Base-by-base conservation (phyloP, 1,140 invertebrate species). In the Colletes gigas region DNA sequence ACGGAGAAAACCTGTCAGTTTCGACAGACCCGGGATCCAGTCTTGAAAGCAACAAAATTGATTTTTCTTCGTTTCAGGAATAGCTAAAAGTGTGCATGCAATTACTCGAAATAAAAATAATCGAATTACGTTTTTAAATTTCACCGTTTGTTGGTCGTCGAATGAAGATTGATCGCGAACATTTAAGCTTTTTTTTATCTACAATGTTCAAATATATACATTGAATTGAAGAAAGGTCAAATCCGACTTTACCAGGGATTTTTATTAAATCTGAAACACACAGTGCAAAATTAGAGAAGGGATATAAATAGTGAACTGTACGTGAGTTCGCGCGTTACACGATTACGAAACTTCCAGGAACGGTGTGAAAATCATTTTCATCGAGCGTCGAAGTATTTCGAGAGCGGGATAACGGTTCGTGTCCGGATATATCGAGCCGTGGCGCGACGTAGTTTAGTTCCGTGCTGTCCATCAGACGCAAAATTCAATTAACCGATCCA, bases 401-500 rank as follows among this genome's bases (percentile, higher is more conserved):
- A 54, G 47, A 60, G 17, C 41, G 47, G 12, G 12, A 50, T 52
- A 74, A 74, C 21, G 72, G 60, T 65, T 65, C 47, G 30, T 60
- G 52, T 41, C 47, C 41, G 30, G 59, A 54, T 54, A 14, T 17
- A 65, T 30, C 17, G 17, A n/a, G 21, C 21, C 12, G 12, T 2
- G 21, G 12, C 63, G 50, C 71, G 57, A 14, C 39, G 41, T 10
- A 50, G 57, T 62, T 73, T 47, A 50, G 14, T 73, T 63, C 50
- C 21, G 5, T 17, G n/a, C 50, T 76, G 73, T 76, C 62, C 44
- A 68, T 76, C 54, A 15, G 62, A 41, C 54, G 54, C 6, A 30
- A 59, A 76, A 59, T 69, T 69, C 74, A 77, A 77, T 77, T 69
- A 76, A 59, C 65, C 41, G 65, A 69, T 21, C 41, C 54, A 39